Conservation (phyloP, 2,888 invertebrate species). For the Cantharis lateralis region DNA sequence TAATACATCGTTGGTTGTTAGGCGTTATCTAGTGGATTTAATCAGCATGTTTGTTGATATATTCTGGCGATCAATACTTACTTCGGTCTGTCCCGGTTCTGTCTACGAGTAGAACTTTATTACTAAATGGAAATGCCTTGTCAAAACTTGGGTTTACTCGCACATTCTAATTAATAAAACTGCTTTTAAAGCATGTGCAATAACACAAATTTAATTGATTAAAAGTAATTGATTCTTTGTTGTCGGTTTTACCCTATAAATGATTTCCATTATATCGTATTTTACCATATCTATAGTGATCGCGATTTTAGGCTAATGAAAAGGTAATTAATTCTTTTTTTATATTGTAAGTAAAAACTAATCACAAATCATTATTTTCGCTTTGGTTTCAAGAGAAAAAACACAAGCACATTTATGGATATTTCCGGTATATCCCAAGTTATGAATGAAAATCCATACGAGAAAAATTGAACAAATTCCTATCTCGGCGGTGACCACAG, state of each 20-base stretch:
- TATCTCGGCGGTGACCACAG: background rate
- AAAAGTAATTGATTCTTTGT: background rate
- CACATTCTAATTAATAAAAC: conserved; percentile 2
- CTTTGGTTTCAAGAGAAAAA: background rate
- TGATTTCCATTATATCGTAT: background rate
- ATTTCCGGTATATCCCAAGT: background rate
- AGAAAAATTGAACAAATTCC: background rate
- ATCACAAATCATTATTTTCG: background rate
- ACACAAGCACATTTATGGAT: background rate
- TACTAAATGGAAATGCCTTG: conserved; percentile 23
- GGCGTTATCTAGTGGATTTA: conserved; percentile 27
- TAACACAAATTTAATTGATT: background rate
- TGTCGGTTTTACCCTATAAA: background rate
- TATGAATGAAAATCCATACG: background rate
- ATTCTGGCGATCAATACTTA: conserved; percentile 27
- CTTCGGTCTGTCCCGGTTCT: conserved; percentile 25
- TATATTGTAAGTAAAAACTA: background rate
- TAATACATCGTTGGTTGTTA: conserved; percentile 24
- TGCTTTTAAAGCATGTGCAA: background rate
- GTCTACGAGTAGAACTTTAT: conserved; percentile 26
- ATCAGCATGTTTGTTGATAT: conserved; percentile 28
- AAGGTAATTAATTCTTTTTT: background rate
- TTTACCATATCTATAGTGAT: background rate
- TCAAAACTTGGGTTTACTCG: conserved; percentile 12
- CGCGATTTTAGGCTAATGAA: background rate